These are phyloP conservation scores for Borostomias antarcticus DNA, from an alignment of 2,797 vertebrate genomes.

Conservation along the genomic window DNA sequence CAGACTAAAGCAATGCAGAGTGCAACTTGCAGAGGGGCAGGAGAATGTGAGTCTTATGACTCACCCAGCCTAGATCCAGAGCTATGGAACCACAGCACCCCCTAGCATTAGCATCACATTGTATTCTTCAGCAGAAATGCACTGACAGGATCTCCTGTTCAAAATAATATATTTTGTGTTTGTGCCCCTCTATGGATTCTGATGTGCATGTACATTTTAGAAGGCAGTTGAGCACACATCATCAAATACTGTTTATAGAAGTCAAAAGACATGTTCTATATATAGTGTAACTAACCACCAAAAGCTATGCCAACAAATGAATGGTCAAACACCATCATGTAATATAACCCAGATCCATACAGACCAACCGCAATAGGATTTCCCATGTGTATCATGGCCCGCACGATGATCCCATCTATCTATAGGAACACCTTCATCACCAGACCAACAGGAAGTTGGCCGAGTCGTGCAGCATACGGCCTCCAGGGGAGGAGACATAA, in stretches of 20 bases:
- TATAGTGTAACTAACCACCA: too few species aligned
- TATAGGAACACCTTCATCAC: slow-evolving; percentile 45
- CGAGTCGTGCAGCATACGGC: slow-evolving; percentile 45
- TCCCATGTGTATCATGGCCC: background rate
- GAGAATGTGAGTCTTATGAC: background rate
- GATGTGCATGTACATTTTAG: too few species aligned
- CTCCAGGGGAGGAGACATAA: slow-evolving; percentile 65
- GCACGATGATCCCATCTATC: background rate
- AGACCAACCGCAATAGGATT: background rate
- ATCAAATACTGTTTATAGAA: too few species aligned
- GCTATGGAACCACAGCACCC: background rate
- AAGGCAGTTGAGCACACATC: too few species aligned
- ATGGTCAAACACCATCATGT: too few species aligned
- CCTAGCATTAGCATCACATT: background rate
- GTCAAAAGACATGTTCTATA: too few species aligned
- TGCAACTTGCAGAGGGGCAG: too few species aligned
- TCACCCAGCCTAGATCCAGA: background rate
- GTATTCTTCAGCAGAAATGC: slow-evolving; percentile 18
- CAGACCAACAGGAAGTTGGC: slow-evolving; percentile 30
- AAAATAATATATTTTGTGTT: too few species aligned
- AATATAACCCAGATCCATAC: slow-evolving; percentile 34
- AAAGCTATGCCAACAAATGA: too few species aligned
- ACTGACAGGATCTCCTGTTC: too few species aligned
- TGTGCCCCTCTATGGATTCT: too few species aligned
- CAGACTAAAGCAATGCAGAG: too few species aligned